Evolutionary conservation across 2,888 invertebrate species (phyloP).

Genomic region (Hyles lineata): DNA sequence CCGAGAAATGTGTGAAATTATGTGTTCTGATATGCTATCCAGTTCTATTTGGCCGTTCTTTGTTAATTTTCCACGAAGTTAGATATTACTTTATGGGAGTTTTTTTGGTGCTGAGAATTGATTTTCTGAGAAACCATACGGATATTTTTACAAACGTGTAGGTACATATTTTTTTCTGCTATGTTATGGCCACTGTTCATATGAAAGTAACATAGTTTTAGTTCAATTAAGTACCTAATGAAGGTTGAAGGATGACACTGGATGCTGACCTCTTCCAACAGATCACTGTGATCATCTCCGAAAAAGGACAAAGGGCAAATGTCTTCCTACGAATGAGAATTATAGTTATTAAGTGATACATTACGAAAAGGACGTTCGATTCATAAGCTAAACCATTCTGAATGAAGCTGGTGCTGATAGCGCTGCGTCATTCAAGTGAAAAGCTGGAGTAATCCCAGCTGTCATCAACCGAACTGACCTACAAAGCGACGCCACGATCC

Average conservation of each 20-base stretch:
- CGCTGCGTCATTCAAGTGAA: background rate
- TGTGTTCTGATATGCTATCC: background rate
- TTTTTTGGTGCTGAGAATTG: background rate
- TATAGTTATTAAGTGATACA: too few relatives aligned
- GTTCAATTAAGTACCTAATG: too few relatives aligned
- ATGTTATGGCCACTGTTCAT: background rate
- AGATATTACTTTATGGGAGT: background rate
- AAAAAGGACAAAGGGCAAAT: too few relatives aligned
- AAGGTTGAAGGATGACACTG: too few relatives aligned
- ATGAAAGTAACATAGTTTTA: background rate
- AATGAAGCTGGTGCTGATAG: background rate
- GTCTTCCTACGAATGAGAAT: too few relatives aligned
- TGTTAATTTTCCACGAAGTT: conserved; percentile 6
- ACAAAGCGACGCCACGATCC: conserved; percentile 11
- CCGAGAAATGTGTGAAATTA: background rate
- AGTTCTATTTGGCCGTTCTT: background rate
- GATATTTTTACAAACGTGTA: background rate
- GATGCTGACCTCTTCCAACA: too few relatives aligned
- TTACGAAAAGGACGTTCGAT: too few relatives aligned
- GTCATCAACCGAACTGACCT: conserved; percentile 19
- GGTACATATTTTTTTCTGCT: background rate
- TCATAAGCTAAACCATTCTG: too few relatives aligned
- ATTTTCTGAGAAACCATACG: background rate
- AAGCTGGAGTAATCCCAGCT: background rate
- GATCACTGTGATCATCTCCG: too few relatives aligned